Percentiles rank a stretch among this genome's conserved stretches.
Evolutionary conservation across 2,797 vertebrate genomes (phyloP).

Genomic region (Clarias pachynema): DNA sequence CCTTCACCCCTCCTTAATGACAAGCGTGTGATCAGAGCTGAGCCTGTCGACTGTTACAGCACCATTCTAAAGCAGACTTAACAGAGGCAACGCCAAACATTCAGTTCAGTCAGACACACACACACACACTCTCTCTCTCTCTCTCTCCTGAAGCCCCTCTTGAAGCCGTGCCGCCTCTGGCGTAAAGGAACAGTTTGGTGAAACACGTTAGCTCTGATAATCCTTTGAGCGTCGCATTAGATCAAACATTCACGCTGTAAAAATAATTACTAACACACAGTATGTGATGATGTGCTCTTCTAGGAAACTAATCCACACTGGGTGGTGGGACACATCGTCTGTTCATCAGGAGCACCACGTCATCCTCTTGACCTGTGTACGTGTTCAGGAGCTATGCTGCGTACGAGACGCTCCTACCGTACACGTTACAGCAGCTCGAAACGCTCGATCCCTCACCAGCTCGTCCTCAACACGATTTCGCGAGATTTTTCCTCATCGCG

Average conservation of each 20-base stretch:
- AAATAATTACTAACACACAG: neutral
- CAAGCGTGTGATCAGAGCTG: neutral
- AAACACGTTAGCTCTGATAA: neutral
- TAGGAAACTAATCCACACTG: neutral
- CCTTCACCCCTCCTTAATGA: neutral
- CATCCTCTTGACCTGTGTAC: neutral
- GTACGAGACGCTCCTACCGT: neutral
- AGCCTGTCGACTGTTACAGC: neutral
- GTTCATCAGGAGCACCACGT: no score
- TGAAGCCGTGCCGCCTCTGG: neutral
- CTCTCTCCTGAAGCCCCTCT: neutral
- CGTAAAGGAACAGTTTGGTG: slow-evolving; percentile 17
- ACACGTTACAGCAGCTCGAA: neutral
- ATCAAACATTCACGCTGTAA: neutral
- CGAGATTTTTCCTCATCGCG: no score
- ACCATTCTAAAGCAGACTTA: slow-evolving; percentile 37
- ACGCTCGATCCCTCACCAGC: neutral
- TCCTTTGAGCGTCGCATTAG: no score
- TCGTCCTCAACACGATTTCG: neutral
- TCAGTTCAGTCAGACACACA: slow-evolving; percentile 58
- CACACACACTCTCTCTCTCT: slow-evolving; percentile 53
- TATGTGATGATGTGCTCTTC: neutral
- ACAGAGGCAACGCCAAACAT: slow-evolving; percentile 51
- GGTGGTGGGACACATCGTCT: neutral
- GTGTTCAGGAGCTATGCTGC: neutral